Percentiles rank a stretch among this genome's conserved stretches.
Conservation (phyloP, 92 coral and sea anemone genomes). For the Parazoanthus atlanticus region DNA sequence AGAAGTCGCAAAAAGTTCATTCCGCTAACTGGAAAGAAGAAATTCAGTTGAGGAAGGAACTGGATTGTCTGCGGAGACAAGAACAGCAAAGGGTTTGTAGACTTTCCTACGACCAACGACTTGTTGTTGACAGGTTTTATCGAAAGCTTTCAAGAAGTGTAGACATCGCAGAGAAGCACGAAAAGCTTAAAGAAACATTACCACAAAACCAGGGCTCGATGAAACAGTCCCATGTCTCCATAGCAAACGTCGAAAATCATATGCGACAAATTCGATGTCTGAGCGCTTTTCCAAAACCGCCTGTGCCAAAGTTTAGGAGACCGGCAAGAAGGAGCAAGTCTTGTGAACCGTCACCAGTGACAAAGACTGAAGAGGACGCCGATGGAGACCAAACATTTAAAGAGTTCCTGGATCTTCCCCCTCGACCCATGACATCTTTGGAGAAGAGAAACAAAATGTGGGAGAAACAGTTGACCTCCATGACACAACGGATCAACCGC, state of each 20-base stretch:
- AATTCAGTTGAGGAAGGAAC: constrained; percentile 82
- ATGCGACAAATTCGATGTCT: constrained; percentile 72
- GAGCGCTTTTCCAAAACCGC: constrained; percentile 81
- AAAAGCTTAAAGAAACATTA: constrained; percentile 54
- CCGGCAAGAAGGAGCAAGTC: constrained; percentile 56
- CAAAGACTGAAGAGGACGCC: not conserved
- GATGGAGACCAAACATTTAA: not conserved
- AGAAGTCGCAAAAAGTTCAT: constrained; percentile 96
- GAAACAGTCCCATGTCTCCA: constrained; percentile 27
- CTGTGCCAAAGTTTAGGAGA: constrained; percentile 66
- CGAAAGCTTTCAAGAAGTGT: constrained; percentile 82
- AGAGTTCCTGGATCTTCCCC: constrained; percentile 41
- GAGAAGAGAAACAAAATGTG: constrained; percentile 78
- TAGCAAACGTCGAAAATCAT: constrained; percentile 39
- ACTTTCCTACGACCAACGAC: constrained; percentile 84
- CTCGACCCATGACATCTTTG: constrained; percentile 92
- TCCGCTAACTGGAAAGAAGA: constrained; percentile 99
- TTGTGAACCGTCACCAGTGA: constrained; percentile 55
- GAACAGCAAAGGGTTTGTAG: constrained; percentile 82
- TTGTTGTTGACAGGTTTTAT: constrained; percentile 86
- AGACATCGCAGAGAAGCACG: constrained; percentile 83
- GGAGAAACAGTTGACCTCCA: constrained; percentile 79
- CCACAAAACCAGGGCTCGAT: constrained; percentile 34
- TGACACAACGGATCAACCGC: constrained; percentile 82
- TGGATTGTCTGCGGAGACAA: constrained; percentile 79